Base-by-base conservation (phyloP, 2,888 invertebrate species). In the Drosophila testacea region DNA sequence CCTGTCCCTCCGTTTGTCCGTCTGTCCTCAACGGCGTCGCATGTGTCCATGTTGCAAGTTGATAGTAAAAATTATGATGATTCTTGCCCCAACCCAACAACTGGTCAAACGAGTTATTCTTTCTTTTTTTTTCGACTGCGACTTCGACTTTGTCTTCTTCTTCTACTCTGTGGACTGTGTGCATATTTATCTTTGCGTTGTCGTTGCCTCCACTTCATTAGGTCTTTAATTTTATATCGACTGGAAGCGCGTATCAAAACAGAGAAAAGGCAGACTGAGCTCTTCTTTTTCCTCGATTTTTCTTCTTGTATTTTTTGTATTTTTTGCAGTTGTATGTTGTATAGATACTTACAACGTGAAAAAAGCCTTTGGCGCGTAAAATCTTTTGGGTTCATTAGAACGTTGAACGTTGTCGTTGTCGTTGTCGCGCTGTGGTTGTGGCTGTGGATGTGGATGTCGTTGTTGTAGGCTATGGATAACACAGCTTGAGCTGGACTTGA, bases 11-110 rank as follows among this genome's bases (percentile, higher is more conserved):
- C 7, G 69, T 52, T 55, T 44, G 81, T 68, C 61, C 54, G 32
- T 63, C 36, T 51, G 46, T 68, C 47, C 57, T 46, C 57, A 9
- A 13, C 59, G 57, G 67, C 73, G 82, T 73, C 67, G 77, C 79
- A 84, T 83, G 84, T 84, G 82, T 84, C 83, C 86, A 85, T 86
- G 89, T 87, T 84, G 89, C 88, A 89, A 88, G 89, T 89, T 89
- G 89, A 89, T 86, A 86, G 86, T 86, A 89, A 88, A 89, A 86
- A 86, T 89, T 85, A 85, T 89, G 85, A 85, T 87, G 88, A 87
- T 89, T 77, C 85, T 88, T 86, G 88, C 87, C 83, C 87, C 88
- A 79, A 52, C 44, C 41, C 50, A 61, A 84, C 87, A 61, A 84
- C 88, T 84, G 83, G 83, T 84, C 83, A 84, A 84, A 84, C 83